These are phyloP conservation scores for Syrrhaptes paradoxus DNA, from an alignment of 2,113 vertebrate species.

Conservation along the genomic window DNA sequence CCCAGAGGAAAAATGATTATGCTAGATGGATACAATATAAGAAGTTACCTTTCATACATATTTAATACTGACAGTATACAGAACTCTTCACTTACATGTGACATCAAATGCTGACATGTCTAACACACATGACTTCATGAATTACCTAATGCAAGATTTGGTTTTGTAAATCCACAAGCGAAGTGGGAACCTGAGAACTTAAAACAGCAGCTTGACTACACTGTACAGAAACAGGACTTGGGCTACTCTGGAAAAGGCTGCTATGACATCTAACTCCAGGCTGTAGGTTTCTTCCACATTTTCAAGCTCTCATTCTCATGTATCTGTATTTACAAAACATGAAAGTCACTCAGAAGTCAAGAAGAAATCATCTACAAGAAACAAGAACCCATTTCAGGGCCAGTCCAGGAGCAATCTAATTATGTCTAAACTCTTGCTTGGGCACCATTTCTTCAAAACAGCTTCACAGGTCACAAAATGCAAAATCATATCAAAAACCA, in stretches of 20 bases:
- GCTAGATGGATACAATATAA: background rate
- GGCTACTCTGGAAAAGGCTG: background rate
- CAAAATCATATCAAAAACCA: background rate
- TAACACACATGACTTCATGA: background rate
- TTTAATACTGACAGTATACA: background rate
- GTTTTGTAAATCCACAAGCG: background rate
- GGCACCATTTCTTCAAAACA: background rate
- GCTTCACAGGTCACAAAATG: background rate
- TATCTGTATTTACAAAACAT: background rate
- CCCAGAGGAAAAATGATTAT: background rate
- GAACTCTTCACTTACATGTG: background rate
- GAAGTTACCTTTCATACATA: background rate
- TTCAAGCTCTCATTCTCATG: background rate
- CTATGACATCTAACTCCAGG: background rate
- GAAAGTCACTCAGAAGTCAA: background rate
- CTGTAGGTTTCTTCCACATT: background rate
- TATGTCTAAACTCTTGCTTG: background rate
- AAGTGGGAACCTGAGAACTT: background rate
- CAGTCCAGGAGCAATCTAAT: background rate
- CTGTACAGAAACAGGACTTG: background rate
- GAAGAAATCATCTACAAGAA: background rate
- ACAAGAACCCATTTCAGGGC: background rate
- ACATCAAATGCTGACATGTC: background rate
- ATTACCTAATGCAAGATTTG: background rate
- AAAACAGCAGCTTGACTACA: background rate